A percentile compares a stretch with the other conserved stretches of the same genome.
phyloP scores from a whole-genome alignment of 2,113 vertebrate genomes.

The Scomber colias region DNA sequence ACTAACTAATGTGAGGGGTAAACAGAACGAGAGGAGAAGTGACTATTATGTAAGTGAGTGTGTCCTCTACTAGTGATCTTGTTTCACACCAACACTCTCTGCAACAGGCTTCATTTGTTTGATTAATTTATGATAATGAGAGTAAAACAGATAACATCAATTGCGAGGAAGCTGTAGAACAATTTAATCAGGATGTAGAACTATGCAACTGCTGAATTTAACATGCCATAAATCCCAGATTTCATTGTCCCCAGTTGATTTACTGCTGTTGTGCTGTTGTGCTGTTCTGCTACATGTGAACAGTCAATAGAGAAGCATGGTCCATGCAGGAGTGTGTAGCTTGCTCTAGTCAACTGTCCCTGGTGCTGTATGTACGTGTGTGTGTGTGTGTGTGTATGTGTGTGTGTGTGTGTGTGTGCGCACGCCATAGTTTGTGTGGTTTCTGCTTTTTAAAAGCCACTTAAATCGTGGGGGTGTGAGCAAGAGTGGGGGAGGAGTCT shows the following conservation, averaged over 20 bases:
- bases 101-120: not conserved
- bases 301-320: not conserved
- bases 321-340: not conserved
- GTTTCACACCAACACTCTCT: not conserved
- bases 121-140: not conserved
- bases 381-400: not conserved
- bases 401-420: not conserved
- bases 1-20: not conserved
- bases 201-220: not conserved
- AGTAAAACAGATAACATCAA: not conserved
- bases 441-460: constrained; percentile 28
- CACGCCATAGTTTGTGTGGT: not conserved
- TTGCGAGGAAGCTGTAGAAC: not conserved
- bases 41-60: not conserved
- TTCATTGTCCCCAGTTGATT: not conserved
- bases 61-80: not conserved
- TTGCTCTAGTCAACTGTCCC: not conserved
- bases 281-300: rapidly evolving
- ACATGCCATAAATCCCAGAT: not conserved
- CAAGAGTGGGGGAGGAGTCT: constrained; percentile 61
- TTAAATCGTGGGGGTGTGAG: constrained; percentile 48
- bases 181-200: not conserved
- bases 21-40: not conserved
- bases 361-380: not conserved
- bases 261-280: not conserved